These are phyloP conservation scores for Nibea coibor DNA, from an alignment of 2,113 vertebrate species.

Conservation along the genomic window DNA sequence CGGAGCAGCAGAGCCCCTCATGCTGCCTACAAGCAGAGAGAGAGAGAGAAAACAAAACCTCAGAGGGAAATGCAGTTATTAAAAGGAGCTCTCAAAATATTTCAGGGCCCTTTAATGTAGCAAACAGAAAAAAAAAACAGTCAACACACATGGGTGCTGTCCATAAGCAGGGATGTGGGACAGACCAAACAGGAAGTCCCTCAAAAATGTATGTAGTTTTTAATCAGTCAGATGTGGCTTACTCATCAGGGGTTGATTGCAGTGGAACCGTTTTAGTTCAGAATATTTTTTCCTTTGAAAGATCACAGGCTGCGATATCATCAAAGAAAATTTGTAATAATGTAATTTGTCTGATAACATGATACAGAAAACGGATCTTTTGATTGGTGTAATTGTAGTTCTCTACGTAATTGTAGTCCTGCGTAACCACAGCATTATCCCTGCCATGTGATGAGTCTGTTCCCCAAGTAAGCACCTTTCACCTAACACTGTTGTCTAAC, in stretches of 20 bases:
- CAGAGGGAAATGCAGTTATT: conserved; percentile 76
- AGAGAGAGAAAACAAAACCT: not conserved
- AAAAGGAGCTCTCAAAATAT: conserved; percentile 73
- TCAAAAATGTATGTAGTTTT: conserved; percentile 83
- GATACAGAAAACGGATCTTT: conserved; percentile 60
- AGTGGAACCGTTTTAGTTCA: conserved; percentile 69
- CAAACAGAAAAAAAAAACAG: conserved; percentile 54
- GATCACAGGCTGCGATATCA: conserved; percentile 74
- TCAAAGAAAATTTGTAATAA: conserved; percentile 74
- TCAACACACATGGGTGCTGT: conserved; percentile 30
- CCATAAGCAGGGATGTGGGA: conserved; percentile 73
- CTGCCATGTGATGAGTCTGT: conserved; percentile 51
- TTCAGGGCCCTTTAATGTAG: conserved; percentile 58
- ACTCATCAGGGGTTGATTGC: conserved; percentile 78
- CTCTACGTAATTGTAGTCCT: conserved; percentile 47
- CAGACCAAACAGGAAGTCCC: conserved; percentile 87
- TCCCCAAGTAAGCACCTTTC: conserved; percentile 48
- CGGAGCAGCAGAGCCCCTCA: conserved; percentile 17
- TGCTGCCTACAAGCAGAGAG: conserved; percentile 33
- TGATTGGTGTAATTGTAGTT: conserved; percentile 67
- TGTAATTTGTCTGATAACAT: conserved; percentile 63
- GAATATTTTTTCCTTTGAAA: conserved; percentile 73
- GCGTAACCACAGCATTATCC: conserved; percentile 58
- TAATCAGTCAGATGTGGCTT: conserved; percentile 81
- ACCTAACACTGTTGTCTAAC: conserved; percentile 42